Conservation (phyloP, 2,113 vertebrate species). For the Aphelocoma coerulescens region DNA sequence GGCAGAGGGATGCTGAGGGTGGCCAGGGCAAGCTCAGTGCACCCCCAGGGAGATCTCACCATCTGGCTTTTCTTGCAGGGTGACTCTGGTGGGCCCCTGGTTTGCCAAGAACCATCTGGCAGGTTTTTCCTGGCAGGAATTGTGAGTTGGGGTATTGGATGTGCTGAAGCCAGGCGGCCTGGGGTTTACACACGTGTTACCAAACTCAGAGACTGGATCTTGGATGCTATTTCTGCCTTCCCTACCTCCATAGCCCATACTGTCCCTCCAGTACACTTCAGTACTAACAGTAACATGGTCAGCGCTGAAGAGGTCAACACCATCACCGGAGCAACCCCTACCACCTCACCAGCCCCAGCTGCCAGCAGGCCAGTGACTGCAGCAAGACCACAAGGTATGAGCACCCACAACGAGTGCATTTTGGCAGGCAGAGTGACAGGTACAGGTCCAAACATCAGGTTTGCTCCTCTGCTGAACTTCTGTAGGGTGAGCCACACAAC, state of each 20-base stretch:
- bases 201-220: conserved; percentile 86
- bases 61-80: conserved; percentile 74
- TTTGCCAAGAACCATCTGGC: conserved; percentile 87
- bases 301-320: not conserved
- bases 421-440: not conserved
- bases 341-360: not conserved
- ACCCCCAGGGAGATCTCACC: not conserved
- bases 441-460: not conserved
- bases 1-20: not conserved
- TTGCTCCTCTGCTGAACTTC: rapidly evolving
- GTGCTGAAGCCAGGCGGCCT: conserved; percentile 85
- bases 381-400: conserved; percentile 57
- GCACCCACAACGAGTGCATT: too few species aligned
- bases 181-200: conserved; percentile 91
- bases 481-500: not conserved
- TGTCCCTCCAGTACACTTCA: not conserved
- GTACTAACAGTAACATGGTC: not conserved
- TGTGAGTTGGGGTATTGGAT: conserved; percentile 95
- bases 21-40: not conserved
- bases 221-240: conserved; percentile 41
- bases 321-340: not conserved
- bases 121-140: conserved; percentile 91
- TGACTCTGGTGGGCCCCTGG: conserved; percentile 93
- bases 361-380: not conserved
- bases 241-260: not conserved